A percentile compares a stretch with the other conserved stretches of the same genome.
These are phyloP conservation scores for Drosophila quasianomalipes DNA, from an alignment of 2,888 invertebrate genomes.

Conservation along the genomic window DNA sequence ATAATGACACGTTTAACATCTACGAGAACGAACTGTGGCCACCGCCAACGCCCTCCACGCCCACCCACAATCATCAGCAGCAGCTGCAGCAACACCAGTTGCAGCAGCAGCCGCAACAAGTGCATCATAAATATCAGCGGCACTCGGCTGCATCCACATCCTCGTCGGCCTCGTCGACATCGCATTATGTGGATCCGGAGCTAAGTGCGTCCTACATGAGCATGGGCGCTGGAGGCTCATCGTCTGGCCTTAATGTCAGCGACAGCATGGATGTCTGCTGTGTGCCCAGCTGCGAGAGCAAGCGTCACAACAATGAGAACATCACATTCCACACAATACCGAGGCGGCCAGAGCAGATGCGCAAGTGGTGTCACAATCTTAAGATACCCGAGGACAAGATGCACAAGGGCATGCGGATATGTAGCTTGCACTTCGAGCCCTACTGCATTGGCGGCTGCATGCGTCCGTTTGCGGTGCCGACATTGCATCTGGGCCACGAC, in stretches of 20 bases:
- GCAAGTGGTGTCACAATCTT: conserved; percentile 82
- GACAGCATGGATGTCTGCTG: conserved; percentile 79
- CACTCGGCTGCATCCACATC: conserved; percentile 75
- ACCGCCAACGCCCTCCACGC: conserved; percentile 69
- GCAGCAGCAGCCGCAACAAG: conserved; percentile 47
- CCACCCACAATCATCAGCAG: conserved; percentile 41
- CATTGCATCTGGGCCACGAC: conserved; percentile 78
- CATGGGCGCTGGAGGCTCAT: conserved; percentile 40
- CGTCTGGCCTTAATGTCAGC: conserved; percentile 58
- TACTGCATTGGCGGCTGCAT: conserved; percentile 83
- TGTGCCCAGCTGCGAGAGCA: conserved; percentile 80
- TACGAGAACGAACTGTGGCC: conserved; percentile 82
- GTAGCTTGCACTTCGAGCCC: conserved; percentile 81
- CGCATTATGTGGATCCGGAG: conserved; percentile 68
- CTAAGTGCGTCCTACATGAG: conserved; percentile 52
- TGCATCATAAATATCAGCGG: conserved; percentile 63
- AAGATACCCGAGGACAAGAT: conserved; percentile 77
- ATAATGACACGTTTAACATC: conserved; percentile 82
- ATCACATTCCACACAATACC: conserved; percentile 83
- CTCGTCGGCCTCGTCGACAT: conserved; percentile 70
- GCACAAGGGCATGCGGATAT: conserved; percentile 81
- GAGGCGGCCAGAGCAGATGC: conserved; percentile 79
- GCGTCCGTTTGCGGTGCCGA: conserved; percentile 83
- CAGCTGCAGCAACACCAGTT: conserved; percentile 41
- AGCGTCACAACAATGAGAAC: conserved; percentile 79